Conservation (phyloP, 2,113 vertebrate species). For the Emydura subglobosa region DNA sequence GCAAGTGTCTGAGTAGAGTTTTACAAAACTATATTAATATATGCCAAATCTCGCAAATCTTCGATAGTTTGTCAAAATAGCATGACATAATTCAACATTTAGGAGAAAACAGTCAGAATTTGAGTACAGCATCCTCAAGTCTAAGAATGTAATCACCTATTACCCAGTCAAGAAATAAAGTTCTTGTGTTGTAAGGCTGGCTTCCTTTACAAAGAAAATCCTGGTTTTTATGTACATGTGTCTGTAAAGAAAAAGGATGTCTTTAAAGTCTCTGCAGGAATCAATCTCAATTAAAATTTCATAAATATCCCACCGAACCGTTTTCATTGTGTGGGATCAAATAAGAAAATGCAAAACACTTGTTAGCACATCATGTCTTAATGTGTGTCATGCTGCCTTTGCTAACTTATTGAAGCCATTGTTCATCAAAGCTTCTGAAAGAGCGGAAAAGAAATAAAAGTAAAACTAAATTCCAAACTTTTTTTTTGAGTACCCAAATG, state of each 20-base stretch:
- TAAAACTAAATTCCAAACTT: neutral
- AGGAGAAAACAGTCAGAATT: neutral
- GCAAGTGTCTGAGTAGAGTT: neutral
- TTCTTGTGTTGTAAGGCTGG: neutral
- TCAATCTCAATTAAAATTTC: slow-evolving; percentile 58
- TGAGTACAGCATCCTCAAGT: neutral
- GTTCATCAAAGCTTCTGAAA: slow-evolving; percentile 1
- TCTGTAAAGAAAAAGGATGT: neutral
- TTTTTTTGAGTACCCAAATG: neutral
- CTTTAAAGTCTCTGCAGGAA: slow-evolving; percentile 51
- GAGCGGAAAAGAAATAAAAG: neutral
- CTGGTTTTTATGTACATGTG: neutral
- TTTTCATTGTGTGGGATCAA: slow-evolving; percentile 58
- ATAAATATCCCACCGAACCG: slow-evolving; percentile 34
- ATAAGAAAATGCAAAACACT: slow-evolving; percentile 40
- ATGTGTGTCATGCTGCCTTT: neutral
- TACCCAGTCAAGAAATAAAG: neutral
- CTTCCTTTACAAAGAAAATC: neutral
- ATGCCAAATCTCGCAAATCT: neutral
- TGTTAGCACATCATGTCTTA: slow-evolving; percentile 33
- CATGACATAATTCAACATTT: neutral
- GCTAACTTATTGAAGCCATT: slow-evolving; percentile 3
- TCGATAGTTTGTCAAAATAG: neutral
- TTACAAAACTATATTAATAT: neutral
- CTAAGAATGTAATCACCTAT: neutral